Evolutionary conservation across 2,888 invertebrate species (phyloP).

Genomic region (Eilema griseolum): DNA sequence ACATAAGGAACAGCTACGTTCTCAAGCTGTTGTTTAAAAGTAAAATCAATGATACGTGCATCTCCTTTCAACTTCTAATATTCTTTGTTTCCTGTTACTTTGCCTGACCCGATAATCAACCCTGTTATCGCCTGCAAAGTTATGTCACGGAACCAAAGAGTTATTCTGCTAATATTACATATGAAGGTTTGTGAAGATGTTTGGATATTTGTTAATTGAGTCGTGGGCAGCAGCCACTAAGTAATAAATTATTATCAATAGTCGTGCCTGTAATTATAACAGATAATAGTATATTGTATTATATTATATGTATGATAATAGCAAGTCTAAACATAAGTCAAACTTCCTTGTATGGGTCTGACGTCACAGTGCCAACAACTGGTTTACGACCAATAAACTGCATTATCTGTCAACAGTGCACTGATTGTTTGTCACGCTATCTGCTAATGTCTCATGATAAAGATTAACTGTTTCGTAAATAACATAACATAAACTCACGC

Average conservation of each 20-base stretch:
- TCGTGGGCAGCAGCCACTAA: not conserved
- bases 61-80: no score
- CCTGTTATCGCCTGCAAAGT: no score
- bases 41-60: no score
- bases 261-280: not conserved
- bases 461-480: not conserved
- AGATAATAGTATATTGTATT: not conserved
- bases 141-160: no score
- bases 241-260: not conserved
- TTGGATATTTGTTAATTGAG: no score
- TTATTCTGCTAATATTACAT: no score
- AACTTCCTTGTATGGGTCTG: slow-evolving; percentile 4
- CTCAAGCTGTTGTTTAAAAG: no score
- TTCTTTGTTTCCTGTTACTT: no score
- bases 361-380: slow-evolving; percentile 14
- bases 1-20: no score
- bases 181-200: no score
- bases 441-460: slow-evolving; percentile 2
- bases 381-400: slow-evolving; percentile 41
- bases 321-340: not conserved
- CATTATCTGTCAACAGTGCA: slow-evolving; percentile 21
- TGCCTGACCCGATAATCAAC: no score
- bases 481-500: not conserved
- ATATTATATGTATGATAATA: not conserved
- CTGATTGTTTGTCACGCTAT: slow-evolving; percentile 19